phyloP scores from a whole-genome alignment of 2,113 vertebrate species.

The Hippocampus guttulatus region DNA sequence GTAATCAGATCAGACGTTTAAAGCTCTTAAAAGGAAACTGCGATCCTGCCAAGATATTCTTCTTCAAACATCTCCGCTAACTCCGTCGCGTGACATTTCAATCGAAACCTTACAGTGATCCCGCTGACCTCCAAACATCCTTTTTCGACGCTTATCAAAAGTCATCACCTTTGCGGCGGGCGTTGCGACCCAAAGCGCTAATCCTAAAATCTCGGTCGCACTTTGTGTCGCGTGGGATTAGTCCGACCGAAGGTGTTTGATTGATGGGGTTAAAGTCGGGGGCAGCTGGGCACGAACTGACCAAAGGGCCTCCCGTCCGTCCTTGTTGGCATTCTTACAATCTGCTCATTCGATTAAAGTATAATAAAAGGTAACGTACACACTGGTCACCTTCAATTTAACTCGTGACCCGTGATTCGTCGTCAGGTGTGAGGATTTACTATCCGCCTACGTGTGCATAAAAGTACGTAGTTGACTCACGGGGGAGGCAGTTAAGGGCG shows the following conservation, averaged over 20 bases:
- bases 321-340: background rate
- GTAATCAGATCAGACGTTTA: slow-evolving; percentile 7
- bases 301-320: background rate
- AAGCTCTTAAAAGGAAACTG: background rate
- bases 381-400: slow-evolving; percentile 7
- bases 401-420: background rate
- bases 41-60: background rate
- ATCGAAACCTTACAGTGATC: background rate
- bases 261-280: background rate
- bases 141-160: background rate
- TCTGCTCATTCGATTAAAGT: slow-evolving; percentile 5
- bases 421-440: background rate
- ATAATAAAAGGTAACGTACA: background rate
- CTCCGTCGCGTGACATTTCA: background rate
- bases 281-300: background rate
- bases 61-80: background rate
- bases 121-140: slow-evolving; percentile 19
- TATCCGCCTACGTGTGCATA: background rate
- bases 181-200: slow-evolving; percentile 17
- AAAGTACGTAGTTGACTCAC: background rate
- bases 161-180: slow-evolving; percentile 14
- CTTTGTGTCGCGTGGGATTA: slow-evolving; percentile 32
- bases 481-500: background rate
- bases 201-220: slow-evolving; percentile 41
- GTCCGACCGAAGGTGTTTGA: background rate